Conservation (phyloP, 2,797 vertebrate genomes). For the Diplodus puntazzo region DNA sequence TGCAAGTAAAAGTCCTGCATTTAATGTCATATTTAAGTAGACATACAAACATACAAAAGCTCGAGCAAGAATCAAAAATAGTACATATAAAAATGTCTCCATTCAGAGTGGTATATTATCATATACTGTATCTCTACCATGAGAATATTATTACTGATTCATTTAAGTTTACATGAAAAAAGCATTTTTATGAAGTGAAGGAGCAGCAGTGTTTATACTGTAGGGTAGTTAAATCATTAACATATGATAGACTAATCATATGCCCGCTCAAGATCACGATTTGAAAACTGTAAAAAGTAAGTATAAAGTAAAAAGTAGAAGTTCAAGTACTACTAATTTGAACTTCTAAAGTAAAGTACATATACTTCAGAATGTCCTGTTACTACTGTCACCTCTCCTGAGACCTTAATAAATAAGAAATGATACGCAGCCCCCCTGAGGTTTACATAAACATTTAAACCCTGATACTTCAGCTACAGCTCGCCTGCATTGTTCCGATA, state of each 20-base stretch:
- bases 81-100: too few species aligned
- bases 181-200: too few species aligned
- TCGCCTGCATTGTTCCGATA: slow-evolving; percentile 20
- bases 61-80: too few species aligned
- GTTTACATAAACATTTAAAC: neutral
- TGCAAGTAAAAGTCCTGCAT: neutral
- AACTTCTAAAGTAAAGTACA: neutral
- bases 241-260: too few species aligned
- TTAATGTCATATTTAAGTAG: neutral
- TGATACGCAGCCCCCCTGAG: neutral
- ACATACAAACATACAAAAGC: neutral
- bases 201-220: neutral
- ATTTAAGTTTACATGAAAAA: too few species aligned
- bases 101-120: too few species aligned
- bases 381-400: neutral
- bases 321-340: too few species aligned
- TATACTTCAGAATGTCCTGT: neutral
- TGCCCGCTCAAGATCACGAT: too few species aligned
- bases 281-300: too few species aligned
- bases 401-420: neutral
- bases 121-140: too few species aligned
- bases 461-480: neutral
- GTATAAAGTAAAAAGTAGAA: neutral
- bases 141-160: too few species aligned
- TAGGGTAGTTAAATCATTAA: too few species aligned